phyloP scores from a whole-genome alignment of 2,888 invertebrate genomes.

The Tenthredo notha region DNA sequence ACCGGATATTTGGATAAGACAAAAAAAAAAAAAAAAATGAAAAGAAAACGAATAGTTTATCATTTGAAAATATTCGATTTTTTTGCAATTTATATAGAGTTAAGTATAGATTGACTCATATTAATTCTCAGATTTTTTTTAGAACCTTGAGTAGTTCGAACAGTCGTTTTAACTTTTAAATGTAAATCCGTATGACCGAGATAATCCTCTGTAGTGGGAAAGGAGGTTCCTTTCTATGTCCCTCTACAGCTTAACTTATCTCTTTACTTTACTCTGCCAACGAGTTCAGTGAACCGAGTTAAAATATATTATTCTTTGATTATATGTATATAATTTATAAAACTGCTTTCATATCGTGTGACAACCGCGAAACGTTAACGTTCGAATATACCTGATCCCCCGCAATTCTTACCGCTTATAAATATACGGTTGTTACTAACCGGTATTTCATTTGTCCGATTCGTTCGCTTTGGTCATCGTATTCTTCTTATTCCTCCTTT shows the following conservation, averaged over 20 bases:
- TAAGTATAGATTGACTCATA: not conserved
- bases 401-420: not conserved
- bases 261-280: conserved; percentile 35
- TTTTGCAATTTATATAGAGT: not conserved
- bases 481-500: not conserved
- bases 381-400: not conserved
- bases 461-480: not conserved
- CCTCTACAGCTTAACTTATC: conserved; percentile 19
- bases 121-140: not conserved
- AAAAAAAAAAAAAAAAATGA: not conserved
- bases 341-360: conserved; percentile 17
- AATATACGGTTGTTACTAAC: conserved; percentile 32
- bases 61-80: not conserved
- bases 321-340: not conserved
- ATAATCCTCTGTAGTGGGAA: conserved; percentile 55
- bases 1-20: not conserved
- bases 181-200: conserved; percentile 74
- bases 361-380: not conserved
- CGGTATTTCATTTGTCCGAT: conserved; percentile 12
- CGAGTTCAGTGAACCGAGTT: conserved; percentile 69
- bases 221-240: conserved; percentile 35
- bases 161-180: conserved; percentile 56
- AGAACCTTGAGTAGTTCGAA: not conserved
- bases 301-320: conserved; percentile 5
- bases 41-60: not conserved